Percentiles rank a stretch among this genome's conserved stretches.
Conservation (phyloP, 2,113 vertebrate genomes). For the Paraplagusia blochii region DNA sequence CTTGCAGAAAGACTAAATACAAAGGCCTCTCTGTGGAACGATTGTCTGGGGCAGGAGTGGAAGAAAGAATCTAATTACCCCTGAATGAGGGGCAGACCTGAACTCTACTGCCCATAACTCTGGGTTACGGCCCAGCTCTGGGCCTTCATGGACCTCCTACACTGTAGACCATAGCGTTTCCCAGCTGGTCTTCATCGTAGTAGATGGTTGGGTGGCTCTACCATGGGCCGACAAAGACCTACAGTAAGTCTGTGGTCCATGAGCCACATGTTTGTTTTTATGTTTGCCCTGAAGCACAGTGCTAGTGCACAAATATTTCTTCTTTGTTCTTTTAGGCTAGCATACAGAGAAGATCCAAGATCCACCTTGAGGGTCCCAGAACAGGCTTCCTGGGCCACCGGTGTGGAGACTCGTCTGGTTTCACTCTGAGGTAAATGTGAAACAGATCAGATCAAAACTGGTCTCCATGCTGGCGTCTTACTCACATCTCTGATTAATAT, state of each 20-base stretch:
- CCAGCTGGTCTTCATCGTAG: constrained; percentile 6
- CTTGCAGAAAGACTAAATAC: constrained; percentile 44
- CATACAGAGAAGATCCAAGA: too few species aligned
- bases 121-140: constrained; percentile 15
- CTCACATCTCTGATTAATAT: constrained; percentile 6
- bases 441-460: too few species aligned
- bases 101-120: constrained; percentile 29
- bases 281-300: too few species aligned
- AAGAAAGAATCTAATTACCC: constrained; percentile 51
- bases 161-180: too few species aligned
- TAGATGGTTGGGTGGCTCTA: constrained; percentile 11
- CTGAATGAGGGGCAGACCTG: constrained; percentile 30
- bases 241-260: background rate
- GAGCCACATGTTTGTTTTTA: too few species aligned
- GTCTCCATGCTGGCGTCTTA: too few species aligned
- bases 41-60: constrained; percentile 41
- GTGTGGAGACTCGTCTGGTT: background rate
- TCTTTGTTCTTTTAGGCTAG: too few species aligned
- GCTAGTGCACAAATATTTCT: too few species aligned
- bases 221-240: too few species aligned
- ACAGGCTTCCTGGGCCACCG: too few species aligned
- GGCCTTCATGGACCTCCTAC: constrained; percentile 32
- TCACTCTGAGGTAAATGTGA: too few species aligned
- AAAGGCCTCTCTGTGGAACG: constrained; percentile 53
- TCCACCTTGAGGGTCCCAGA: background rate